A percentile compares a stretch with the other conserved stretches of the same genome.
phyloP scores from a whole-genome alignment of 2,113 vertebrate genomes.

The Podarcis cretensis region DNA sequence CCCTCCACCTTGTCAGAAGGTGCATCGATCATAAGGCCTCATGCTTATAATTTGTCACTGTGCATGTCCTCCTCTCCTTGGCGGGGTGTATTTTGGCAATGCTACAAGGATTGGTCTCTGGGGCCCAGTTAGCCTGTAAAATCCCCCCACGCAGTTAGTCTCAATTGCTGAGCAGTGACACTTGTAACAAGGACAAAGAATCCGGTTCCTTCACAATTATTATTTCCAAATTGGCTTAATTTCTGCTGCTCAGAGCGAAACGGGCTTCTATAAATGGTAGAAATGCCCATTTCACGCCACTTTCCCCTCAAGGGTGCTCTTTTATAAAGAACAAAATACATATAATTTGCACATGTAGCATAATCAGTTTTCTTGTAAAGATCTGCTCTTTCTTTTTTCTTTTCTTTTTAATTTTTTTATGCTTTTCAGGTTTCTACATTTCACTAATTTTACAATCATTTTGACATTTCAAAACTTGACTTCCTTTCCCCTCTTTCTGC shows the following conservation, averaged over 20 bases:
- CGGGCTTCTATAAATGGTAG: slow-evolving; percentile 23
- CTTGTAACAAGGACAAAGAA: slow-evolving; percentile 44
- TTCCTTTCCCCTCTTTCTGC: too few relatives aligned
- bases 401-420: too few relatives aligned
- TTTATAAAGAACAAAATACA: not conserved
- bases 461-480: too few relatives aligned
- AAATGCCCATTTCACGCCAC: not conserved
- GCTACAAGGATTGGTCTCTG: slow-evolving; percentile 54
- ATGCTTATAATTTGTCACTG: slow-evolving; percentile 63
- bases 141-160: slow-evolving; percentile 38
- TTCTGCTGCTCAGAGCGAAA: slow-evolving; percentile 39
- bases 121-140: slow-evolving; percentile 56
- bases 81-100: slow-evolving; percentile 63
- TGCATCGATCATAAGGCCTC: slow-evolving; percentile 60
- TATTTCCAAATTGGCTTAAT: slow-evolving; percentile 66
- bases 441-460: too few relatives aligned
- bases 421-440: too few relatives aligned
- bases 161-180: slow-evolving; percentile 41
- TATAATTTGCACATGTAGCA: not conserved
- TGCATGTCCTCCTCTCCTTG: slow-evolving; percentile 56
- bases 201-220: slow-evolving; percentile 55
- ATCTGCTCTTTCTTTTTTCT: too few relatives aligned
- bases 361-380: not conserved
- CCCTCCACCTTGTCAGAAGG: slow-evolving; percentile 51
- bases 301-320: not conserved